Conservation (phyloP, 1,140 invertebrate species). For the Campoletis sonorensis region DNA sequence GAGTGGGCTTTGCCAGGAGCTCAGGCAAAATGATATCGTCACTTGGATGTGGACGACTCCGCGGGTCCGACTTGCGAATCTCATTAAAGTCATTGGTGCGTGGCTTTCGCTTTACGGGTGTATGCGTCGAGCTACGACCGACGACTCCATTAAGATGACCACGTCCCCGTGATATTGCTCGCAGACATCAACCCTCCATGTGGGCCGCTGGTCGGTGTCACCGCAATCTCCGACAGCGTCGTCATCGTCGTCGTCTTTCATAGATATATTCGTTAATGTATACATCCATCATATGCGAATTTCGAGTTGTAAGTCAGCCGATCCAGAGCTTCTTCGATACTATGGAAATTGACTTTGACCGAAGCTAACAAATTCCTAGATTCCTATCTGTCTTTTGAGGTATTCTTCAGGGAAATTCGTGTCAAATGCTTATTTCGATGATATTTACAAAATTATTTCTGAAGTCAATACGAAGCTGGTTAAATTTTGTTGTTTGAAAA, state of each 20-base stretch:
- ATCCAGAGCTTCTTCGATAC: not conserved
- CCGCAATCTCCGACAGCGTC: constrained; percentile 37
- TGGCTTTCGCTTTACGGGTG: constrained; percentile 65
- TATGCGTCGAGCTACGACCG: constrained; percentile 60
- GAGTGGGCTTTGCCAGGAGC: not conserved
- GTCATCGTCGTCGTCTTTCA: constrained; percentile 22
- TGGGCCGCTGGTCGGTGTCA: constrained; percentile 7
- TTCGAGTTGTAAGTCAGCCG: not conserved
- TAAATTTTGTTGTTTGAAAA: too few species aligned
- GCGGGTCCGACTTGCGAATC: constrained; percentile 67
- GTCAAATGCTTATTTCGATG: too few species aligned
- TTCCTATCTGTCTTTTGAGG: not conserved
- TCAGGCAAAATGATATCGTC: constrained; percentile 57
- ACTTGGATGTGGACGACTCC: constrained; percentile 53
- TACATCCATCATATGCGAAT: constrained; percentile 17
- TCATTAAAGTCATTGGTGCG: constrained; percentile 75
- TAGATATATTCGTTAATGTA: constrained; percentile 23
- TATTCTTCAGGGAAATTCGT: too few species aligned
- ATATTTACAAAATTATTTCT: too few species aligned
- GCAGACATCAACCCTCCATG: constrained; percentile 57
- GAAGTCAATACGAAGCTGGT: too few species aligned
- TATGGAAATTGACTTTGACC: constrained; percentile 18
- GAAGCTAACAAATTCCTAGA: not conserved
- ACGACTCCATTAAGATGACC: constrained; percentile 75
- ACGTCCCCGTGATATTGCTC: constrained; percentile 74